Base-by-base conservation (phyloP, 2,113 vertebrate species). In the Pedetes capensis region DNA sequence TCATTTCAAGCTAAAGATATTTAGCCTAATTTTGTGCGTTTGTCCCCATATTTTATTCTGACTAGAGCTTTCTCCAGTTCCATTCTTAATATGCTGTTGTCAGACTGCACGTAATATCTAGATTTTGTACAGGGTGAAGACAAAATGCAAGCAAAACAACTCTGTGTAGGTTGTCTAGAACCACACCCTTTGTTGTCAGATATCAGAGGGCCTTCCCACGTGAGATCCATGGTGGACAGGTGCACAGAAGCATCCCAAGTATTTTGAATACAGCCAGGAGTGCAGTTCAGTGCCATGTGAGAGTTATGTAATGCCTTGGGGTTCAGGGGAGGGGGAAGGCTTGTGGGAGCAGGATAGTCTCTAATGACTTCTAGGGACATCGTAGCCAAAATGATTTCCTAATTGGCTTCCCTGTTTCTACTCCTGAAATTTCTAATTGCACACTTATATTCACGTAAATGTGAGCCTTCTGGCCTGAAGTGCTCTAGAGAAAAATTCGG, bases 271-370 rank as follows among this genome's bases (percentile, higher is more conserved):
- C 44, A 69, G 39, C 78, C 49, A 47, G n/a, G 42, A 29, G 18
- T 14, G 6, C 42, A 23, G 55, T 44, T 10, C 3, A 18, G 16
- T 47, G n/a, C 37, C 27, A 0, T 3, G 0, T 6, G 39, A 51
- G 32, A 68, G 25, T 74, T 27, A 0, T 20, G 7, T 0, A 8
- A 37, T 27, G 0, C 17, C 74, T n/a, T 0, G 61, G 89, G 49
- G 79, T 47, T 79, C 37, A n/a, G 16, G 57, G 39, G 42, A 88
- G 39, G 32, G 61, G 57, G 18, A 27, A 95, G 34, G 44, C 29
- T 63, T 17, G 14, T 51, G 32, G 68, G 66, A 59, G 39, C 22
- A 84, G 25, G 87, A 55, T 23, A 8, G 32, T 63, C 8, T 78
- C 32, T 7, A 18, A 23, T 66, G 68, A 69, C 22, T 71, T 64